Evolutionary conservation across 2,797 vertebrate genomes (phyloP).

Genomic region (Bradypodion ventrale): DNA sequence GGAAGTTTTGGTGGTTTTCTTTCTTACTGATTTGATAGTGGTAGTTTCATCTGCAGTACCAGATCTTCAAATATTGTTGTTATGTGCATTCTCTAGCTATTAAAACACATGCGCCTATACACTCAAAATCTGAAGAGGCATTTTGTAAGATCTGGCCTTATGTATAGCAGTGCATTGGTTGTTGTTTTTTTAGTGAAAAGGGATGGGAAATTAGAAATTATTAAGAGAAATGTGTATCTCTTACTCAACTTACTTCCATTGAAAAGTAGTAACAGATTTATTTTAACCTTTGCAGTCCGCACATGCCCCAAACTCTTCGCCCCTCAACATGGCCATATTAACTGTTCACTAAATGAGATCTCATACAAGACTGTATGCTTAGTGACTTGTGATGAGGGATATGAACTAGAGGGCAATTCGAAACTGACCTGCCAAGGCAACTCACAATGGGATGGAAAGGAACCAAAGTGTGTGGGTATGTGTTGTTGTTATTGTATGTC

Average conservation of each 20-base stretch:
- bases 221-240: background rate
- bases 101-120: background rate
- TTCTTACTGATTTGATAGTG: background rate
- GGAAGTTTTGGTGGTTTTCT: background rate
- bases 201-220: background rate
- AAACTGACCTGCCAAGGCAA: constrained; percentile 87
- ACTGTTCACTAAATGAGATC: constrained; percentile 80
- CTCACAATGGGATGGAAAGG: constrained; percentile 88
- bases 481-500: background rate
- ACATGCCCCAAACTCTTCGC: constrained; percentile 83
- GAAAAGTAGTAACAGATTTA: background rate
- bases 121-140: background rate
- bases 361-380: constrained; percentile 83
- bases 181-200: too few relatives aligned
- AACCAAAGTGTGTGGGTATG: constrained; percentile 93
- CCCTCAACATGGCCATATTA: constrained; percentile 83
- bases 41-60: background rate
- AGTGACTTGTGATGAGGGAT: constrained; percentile 86
- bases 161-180: background rate
- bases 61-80: background rate
- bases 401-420: constrained; percentile 83
- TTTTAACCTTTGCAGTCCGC: constrained; percentile 78
- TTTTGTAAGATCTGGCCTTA: background rate
- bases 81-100: background rate
- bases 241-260: background rate